Conservation (phyloP, 2,888 invertebrate genomes). For the Auanema sp. region DNA sequence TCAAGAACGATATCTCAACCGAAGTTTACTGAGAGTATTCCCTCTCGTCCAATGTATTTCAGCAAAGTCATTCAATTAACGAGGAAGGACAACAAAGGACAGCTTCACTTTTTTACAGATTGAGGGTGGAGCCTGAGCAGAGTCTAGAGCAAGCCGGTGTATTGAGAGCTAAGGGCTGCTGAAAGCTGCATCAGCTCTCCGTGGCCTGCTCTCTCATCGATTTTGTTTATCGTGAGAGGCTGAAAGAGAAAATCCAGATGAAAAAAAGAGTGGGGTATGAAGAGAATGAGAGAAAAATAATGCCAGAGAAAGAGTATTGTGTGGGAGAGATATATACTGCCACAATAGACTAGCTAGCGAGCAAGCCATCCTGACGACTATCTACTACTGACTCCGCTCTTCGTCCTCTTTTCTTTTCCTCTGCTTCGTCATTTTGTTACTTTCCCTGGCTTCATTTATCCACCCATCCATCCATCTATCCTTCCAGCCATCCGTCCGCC, state of each 20-base stretch:
- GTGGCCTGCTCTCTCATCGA: slow-evolving; percentile 18
- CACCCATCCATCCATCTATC: background rate
- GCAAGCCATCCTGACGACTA: background rate
- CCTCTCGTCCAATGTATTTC: no score
- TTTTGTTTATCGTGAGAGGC: slow-evolving; percentile 23
- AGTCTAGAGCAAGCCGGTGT: slow-evolving; percentile 12
- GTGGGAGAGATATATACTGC: background rate
- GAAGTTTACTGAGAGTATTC: no score
- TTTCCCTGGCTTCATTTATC: no score
- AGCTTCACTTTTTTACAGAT: no score
- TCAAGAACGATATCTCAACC: no score
- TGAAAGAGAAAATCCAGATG: background rate
- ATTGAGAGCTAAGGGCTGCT: background rate
- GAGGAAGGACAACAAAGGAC: no score
- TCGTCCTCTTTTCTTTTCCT: slow-evolving; percentile 10
- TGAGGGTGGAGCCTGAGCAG: background rate
- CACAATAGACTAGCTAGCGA: background rate
- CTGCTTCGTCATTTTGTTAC: background rate
- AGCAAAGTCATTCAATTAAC: no score
- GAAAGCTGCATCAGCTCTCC: slow-evolving; percentile 1
- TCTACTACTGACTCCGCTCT: slow-evolving; percentile 1
- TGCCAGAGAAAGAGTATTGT: background rate
- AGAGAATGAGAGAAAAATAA: background rate
- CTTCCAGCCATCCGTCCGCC: background rate
- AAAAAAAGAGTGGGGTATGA: background rate